Percentiles rank a stretch among this genome's conserved stretches.
These are phyloP conservation scores for Crotalus viridis DNA, from an alignment of 2,113 vertebrate species.

Conservation along the genomic window DNA sequence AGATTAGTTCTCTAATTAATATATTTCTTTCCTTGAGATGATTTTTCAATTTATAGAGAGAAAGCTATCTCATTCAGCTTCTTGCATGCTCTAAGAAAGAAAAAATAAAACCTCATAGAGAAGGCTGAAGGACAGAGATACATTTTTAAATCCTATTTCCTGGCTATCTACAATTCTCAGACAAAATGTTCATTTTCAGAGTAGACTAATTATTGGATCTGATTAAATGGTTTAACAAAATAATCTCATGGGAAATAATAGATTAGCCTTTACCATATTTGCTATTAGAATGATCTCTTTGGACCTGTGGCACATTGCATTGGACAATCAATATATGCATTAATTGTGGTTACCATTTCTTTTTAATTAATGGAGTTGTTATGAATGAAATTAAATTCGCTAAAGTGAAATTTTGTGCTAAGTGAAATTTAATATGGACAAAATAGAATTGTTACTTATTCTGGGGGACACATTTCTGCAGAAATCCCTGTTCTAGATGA, in stretches of 20 bases:
- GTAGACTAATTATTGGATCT: rapidly evolving
- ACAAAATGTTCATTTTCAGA: not conserved
- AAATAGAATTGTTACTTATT: not conserved
- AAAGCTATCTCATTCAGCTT: not conserved
- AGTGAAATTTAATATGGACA: not conserved
- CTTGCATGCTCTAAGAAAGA: rapidly evolving
- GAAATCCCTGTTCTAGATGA: not conserved
- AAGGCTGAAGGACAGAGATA: not conserved
- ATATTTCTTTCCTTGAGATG: not conserved
- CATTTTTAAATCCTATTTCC: not conserved
- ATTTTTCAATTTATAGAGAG: slow-evolving; percentile 11
- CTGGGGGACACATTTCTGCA: not conserved
- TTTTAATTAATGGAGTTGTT: not conserved
- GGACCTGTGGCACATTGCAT: not conserved
- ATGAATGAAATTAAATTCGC: not conserved
- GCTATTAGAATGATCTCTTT: not conserved
- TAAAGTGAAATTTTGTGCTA: not conserved
- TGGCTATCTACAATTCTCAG: not conserved
- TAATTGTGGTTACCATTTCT: not conserved
- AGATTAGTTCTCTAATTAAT: not conserved
- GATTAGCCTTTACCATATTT: slow-evolving; percentile 25
- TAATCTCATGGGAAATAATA: slow-evolving; percentile 21
- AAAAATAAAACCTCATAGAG: not conserved
- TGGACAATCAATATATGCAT: not conserved
- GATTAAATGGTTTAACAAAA: not conserved